phyloP scores from a whole-genome alignment of 2,888 invertebrate genomes.

The Meandrusa payeni region DNA sequence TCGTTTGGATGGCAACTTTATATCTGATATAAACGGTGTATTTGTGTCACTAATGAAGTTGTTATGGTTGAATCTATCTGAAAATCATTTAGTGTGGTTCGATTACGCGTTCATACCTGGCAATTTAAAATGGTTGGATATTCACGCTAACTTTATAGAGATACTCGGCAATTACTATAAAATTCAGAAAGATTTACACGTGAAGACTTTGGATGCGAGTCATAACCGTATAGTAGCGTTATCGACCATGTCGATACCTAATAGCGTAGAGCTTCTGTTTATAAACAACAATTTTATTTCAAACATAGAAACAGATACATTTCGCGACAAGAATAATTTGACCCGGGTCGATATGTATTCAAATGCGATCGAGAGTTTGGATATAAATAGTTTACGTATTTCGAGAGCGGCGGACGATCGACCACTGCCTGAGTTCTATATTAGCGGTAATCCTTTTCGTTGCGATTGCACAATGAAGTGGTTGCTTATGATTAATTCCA shows the following conservation, averaged over 20 bases:
- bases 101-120: conserved; percentile 95
- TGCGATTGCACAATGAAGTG: conserved; percentile 98
- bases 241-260: conserved; percentile 90
- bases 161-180: conserved; percentile 93
- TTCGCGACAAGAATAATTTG: conserved; percentile 90
- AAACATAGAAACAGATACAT: conserved; percentile 90
- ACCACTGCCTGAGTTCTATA: conserved; percentile 91
- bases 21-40: conserved; percentile 94
- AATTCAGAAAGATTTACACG: conserved; percentile 88
- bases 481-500: conserved; percentile 93
- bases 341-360: conserved; percentile 95
- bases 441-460: conserved; percentile 95
- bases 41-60: conserved; percentile 91
- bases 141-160: conserved; percentile 94
- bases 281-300: conserved; percentile 94
- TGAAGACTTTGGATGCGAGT: conserved; percentile 93
- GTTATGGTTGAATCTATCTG: conserved; percentile 93
- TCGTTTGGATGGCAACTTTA: conserved; percentile 91
- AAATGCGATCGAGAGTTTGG: conserved; percentile 90
- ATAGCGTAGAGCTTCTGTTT: conserved; percentile 92
- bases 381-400: conserved; percentile 89
- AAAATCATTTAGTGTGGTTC: conserved; percentile 95
- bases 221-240: conserved; percentile 92
- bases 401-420: conserved; percentile 85
- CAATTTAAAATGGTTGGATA: conserved; percentile 93